phyloP scores from a whole-genome alignment of 2,113 vertebrate genomes.

The Microcebus tavaratra region DNA sequence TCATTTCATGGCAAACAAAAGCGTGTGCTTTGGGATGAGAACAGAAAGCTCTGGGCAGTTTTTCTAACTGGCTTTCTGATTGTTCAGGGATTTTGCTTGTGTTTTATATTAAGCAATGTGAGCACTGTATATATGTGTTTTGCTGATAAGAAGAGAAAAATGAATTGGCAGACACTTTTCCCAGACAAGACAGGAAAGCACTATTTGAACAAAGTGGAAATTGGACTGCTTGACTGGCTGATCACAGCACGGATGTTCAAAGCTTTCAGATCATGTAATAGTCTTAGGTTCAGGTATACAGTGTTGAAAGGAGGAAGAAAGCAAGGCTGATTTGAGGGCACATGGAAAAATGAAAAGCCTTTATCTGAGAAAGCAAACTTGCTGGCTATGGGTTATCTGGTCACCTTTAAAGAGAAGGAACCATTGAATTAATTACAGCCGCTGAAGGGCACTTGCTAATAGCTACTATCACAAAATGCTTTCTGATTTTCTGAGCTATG shows the following conservation, averaged over 20 bases:
- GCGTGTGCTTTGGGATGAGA: slow-evolving; percentile 50
- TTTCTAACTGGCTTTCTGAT: slow-evolving; percentile 76
- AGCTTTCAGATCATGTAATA: slow-evolving; percentile 76
- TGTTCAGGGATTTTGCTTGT: slow-evolving; percentile 77
- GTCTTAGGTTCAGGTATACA: slow-evolving; percentile 72
- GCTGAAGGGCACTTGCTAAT: slow-evolving; percentile 6
- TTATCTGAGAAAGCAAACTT: slow-evolving; percentile 68
- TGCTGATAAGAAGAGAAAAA: slow-evolving; percentile 85
- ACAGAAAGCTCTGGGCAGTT: slow-evolving; percentile 53
- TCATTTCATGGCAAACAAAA: slow-evolving; percentile 64
- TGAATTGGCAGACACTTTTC: slow-evolving; percentile 81
- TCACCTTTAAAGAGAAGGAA: slow-evolving; percentile 57
- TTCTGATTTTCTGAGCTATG: slow-evolving; percentile 30
- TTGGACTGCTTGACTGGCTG: slow-evolving; percentile 76
- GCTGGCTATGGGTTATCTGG: slow-evolving; percentile 53
- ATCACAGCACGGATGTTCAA: slow-evolving; percentile 79
- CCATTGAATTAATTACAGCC: slow-evolving; percentile 61
- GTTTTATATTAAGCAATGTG: slow-evolving; percentile 80
- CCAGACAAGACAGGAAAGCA: slow-evolving; percentile 81
- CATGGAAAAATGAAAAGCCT: slow-evolving; percentile 61
- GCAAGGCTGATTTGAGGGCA: slow-evolving; percentile 59
- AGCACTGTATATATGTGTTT: slow-evolving; percentile 75
- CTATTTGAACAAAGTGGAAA: slow-evolving; percentile 81
- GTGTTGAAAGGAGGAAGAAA: slow-evolving; percentile 66
- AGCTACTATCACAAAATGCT: slow-evolving; percentile 6